Evolutionary conservation across 1,140 invertebrate species (phyloP), one percentile per base, ranked within the genome.

Genomic region (Eulimnadia texana): DNA sequence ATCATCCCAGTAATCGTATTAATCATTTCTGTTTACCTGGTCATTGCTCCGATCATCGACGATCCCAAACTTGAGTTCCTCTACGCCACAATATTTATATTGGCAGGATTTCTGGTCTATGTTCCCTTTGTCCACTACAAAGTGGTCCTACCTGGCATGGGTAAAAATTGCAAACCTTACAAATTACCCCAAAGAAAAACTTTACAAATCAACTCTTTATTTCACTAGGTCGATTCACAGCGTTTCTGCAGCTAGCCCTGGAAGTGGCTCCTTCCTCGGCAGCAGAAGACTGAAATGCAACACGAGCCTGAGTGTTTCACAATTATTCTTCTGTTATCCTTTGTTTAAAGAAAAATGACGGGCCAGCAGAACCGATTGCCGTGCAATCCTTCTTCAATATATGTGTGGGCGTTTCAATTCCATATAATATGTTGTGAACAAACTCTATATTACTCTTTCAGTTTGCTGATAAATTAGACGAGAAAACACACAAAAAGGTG

Each of bases 21-120:
- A 71, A 73, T 88, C 56, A 86, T 93, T 68, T 93, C 93, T 27
- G 72, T 87, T 63, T 95, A 93, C 78, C 80, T 97, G 72, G 89
- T 96, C 66, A 80, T 93, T 59, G 91, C 87, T 25, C 93, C 93
- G 11, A 95, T 97, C 64, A 80, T 96, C 58, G 87, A 93, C 70
- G 84, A 88, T 62, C 93, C 93, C 2, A 83, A 88, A 71, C 84
- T 88, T 70, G 88, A 91, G 75, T 92, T 94, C 74, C 74, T 97
- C 64, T 97, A 96, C 71, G 92, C 92, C 19, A 78, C 85, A 58
- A 76, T 85, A 42, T 96, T 96, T 75, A 90, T 95, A 66, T 72
- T 90, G 16, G 83, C 84, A 53, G 93, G 93, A 49, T 79, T 93
- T 68, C 72, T 95, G 33, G 85, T 96, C 73, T 97, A 80, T 61